Evolutionary conservation across 2,113 vertebrate genomes (phyloP), one percentile per base, ranked within the genome.

Genomic region (Herpetotheres cachinnans): DNA sequence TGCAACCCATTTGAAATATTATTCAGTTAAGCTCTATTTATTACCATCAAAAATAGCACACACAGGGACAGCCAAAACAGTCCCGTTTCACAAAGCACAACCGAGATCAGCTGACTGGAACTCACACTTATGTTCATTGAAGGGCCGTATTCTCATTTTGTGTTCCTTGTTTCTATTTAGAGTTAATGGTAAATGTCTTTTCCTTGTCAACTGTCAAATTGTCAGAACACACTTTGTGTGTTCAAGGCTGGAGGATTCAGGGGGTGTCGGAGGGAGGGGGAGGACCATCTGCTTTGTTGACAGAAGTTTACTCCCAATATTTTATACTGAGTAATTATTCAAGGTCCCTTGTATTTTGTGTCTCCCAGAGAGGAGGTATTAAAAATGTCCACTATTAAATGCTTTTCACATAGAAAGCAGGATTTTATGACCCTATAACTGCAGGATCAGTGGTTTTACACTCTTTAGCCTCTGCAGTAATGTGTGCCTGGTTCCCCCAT

Each of bases 391-490:
- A 96, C 91, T 95, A 94, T 97, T 96, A 98, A 98, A 97, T 94
- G 86, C 71, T 96, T 97, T 98, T 95, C 95, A 96, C 89, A 97
- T 77, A 94, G 92, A 97, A 98, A 97, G 84, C 78, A 97, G 80
- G 82, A 95, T 96, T 96, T 98, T 98, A 96, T 98, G 97, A 97
- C 92, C 94, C 95, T 92, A 84, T 94, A 97, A 97, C 89, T 95
- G 93, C 90, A 97, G 97, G 92, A 97, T 97, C 94, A 96, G 96
- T 97, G 94, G 93, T 96, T 98, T 98, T 97, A 97, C 40, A 87
- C 72, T 96, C 90, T 91, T 97, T 95, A 90, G 85, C 72, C 95
- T 86, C 82, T 71, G 82, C 78, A 81, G 13, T 95, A 96, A 97
- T 95, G 86, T 94, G 90, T 77, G 36, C 78, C 58, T 96, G 17